Conservation (phyloP, 2,888 invertebrate genomes). For the Molanna angustata region DNA sequence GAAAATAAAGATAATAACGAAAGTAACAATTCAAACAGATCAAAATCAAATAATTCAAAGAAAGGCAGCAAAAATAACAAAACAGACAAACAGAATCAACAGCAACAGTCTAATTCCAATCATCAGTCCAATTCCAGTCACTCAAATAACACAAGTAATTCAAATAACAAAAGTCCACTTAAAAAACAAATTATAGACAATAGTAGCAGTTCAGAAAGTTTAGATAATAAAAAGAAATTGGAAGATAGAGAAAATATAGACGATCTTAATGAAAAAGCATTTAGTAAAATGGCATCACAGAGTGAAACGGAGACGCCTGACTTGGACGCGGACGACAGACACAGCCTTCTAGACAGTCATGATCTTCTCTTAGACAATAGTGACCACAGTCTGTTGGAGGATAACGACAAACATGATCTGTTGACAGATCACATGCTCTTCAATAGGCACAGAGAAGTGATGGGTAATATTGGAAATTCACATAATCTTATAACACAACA, state of each 20-base stretch:
- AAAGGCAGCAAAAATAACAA: slow-evolving; percentile 15
- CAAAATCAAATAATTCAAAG: slow-evolving; percentile 1
- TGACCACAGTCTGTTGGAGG: slow-evolving; percentile 38
- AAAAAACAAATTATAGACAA: slow-evolving; percentile 35
- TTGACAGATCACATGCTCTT: slow-evolving; percentile 8
- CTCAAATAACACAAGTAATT: slow-evolving; percentile 9
- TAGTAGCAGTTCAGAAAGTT: slow-evolving; percentile 22
- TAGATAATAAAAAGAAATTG: slow-evolving; percentile 21
- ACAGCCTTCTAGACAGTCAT: slow-evolving; percentile 48
- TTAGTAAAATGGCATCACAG: slow-evolving; percentile 1
- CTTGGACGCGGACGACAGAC: slow-evolving; percentile 41
- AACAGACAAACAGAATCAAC: slow-evolving; percentile 22
- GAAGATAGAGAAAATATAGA: slow-evolving; percentile 28
- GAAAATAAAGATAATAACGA: slow-evolving; percentile 38
- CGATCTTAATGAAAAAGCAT: slow-evolving; percentile 12
- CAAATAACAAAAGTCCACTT: slow-evolving; percentile 6
- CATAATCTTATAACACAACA: slow-evolving; percentile 9
- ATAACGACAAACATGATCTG: slow-evolving; percentile 27
- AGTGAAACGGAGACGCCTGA: neutral
- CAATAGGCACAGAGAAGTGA: slow-evolving; percentile 19
- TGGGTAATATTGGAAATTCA: slow-evolving; percentile 7
- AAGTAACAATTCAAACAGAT: slow-evolving; percentile 7
- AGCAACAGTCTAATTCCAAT: too few relatives aligned
- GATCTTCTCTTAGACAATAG: slow-evolving; percentile 51
- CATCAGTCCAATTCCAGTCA: neutral